Evolutionary conservation across 2,797 vertebrate species (phyloP).

Genomic region (Trematomus bernacchii): DNA sequence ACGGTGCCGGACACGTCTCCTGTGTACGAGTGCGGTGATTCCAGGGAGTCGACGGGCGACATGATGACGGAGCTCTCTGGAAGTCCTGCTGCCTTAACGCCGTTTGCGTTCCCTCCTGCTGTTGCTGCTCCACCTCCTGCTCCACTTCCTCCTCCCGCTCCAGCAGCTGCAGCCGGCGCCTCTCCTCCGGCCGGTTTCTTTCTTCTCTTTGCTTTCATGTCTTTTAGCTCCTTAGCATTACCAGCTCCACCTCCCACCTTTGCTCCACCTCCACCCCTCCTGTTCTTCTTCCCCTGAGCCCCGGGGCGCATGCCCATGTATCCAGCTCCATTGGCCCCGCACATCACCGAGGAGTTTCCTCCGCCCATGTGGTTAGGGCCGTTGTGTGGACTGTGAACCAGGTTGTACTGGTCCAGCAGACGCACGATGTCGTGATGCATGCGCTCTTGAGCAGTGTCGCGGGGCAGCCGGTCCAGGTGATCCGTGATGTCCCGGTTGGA

Average conservation of each 20-base stretch:
- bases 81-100: conserved; percentile 86
- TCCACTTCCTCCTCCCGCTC: conserved; percentile 49
- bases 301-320: conserved; percentile 92
- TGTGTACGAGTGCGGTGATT: conserved; percentile 93
- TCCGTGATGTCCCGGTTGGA: conserved; percentile 97
- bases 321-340: conserved; percentile 88
- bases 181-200: conserved; percentile 93
- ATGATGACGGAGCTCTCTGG: conserved; percentile 95
- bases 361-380: conserved; percentile 88
- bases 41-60: conserved; percentile 95
- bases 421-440: conserved; percentile 98
- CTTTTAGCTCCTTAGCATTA: conserved; percentile 90
- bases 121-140: conserved; percentile 38
- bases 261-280: conserved; percentile 85
- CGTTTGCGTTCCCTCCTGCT: conserved; percentile 62
- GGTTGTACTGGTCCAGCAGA: conserved; percentile 94
- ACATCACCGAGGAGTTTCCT: conserved; percentile 90
- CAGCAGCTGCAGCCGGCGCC: conserved; percentile 59
- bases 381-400: conserved; percentile 90
- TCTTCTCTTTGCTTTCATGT: conserved; percentile 90
- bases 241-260: conserved; percentile 86
- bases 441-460: conserved; percentile 94
- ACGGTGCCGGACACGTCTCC: conserved; percentile 82
- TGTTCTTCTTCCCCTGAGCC: conserved; percentile 92
- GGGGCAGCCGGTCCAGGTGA: conserved; percentile 94